Base-by-base conservation (phyloP, 1,140 invertebrate genomes). In the Procambarus virginalis region DNA sequence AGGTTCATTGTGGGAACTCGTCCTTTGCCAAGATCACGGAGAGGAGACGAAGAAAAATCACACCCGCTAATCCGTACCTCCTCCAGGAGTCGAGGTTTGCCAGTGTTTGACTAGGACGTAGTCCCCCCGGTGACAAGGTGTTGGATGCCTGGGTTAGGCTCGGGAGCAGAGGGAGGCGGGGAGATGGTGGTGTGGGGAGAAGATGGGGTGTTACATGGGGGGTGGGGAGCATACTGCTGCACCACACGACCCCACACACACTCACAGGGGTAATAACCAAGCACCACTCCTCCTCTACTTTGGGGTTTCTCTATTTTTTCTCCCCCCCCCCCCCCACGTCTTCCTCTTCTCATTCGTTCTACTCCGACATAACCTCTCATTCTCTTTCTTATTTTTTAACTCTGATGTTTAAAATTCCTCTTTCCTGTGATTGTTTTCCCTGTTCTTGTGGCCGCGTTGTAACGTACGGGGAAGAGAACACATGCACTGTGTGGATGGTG, bases 21-120 rank as follows among this genome's bases (percentile, higher is more conserved):
- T 73, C 68, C 68, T 73, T 73, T 73, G 68, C 68, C 68, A 73
- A 73, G 68, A 73, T 73, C 68, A 73, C 68, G 68, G 68, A 73
- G 68, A 73, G 6, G 68, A 68, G 64, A 68, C 68, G n/a, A 73
- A 22, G 60, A 5, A 17, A 17, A 17, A 64, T 20, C n/a, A 73
- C n/a, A 22, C 22, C 34, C 68, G 68, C 22, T 73, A 73, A 34
- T n/a, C 5, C n/a, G 68, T 9, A 73, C 68, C 68, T 73, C 68
- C 5, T 34, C 2, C n/a, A 73, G 68, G 68, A 73, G 4, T 17
- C 8, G 68, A 22, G 68, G n/a, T n/a, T 17, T 34, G 34, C 34
- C 34, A 34, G 34, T 34, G 34, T 34, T 34, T 34, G 34, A 34
- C 34, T 34, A 34, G 0, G 34, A 34, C 34, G 34, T 34, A 34